Percentiles rank a stretch among this genome's conserved stretches.
Evolutionary conservation across 2,888 invertebrate species (phyloP).

Genomic region (Stenodema calcarata): DNA sequence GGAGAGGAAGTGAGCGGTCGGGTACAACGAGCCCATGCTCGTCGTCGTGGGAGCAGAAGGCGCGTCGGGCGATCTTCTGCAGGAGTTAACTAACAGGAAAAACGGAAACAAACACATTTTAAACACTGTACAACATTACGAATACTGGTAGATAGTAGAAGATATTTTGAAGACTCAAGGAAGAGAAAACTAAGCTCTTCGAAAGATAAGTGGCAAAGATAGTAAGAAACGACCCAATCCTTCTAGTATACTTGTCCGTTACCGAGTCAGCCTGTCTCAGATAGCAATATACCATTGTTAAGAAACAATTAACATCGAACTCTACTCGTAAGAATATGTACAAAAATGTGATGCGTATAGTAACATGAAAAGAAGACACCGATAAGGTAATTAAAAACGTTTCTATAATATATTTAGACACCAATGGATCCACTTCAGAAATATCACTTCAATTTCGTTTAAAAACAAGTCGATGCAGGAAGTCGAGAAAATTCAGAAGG

Average conservation of each 20-base stretch:
- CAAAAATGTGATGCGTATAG: not conserved
- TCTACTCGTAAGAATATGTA: not conserved
- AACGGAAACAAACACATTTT: not conserved
- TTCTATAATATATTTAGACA: constrained; percentile 19
- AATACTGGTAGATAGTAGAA: too few species aligned
- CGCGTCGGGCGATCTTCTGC: constrained; percentile 56
- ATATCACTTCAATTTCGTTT: not conserved
- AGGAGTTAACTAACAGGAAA: constrained; percentile 46
- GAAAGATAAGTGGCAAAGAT: not conserved
- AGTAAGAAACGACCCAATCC: constrained; percentile 46
- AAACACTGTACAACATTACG: not conserved
- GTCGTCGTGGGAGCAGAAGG: constrained; percentile 49
- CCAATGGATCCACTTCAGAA: constrained; percentile 35
- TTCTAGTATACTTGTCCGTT: constrained; percentile 43
- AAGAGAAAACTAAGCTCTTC: not conserved
- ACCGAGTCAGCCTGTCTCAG: constrained; percentile 33
- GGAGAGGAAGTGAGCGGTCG: constrained; percentile 67
- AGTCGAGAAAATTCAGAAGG: not conserved
- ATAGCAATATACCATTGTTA: not conserved
- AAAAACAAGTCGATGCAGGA: not conserved
- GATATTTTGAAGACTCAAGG: not conserved
- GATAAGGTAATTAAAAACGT: not conserved
- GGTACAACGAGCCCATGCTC: constrained; percentile 59
- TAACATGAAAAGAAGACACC: not conserved
- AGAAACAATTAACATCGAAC: too few species aligned